A percentile compares a stretch with the other conserved stretches of the same genome.
phyloP scores from a whole-genome alignment of 92 coral and sea anemone species.

The Anthopleura xanthogrammica region DNA sequence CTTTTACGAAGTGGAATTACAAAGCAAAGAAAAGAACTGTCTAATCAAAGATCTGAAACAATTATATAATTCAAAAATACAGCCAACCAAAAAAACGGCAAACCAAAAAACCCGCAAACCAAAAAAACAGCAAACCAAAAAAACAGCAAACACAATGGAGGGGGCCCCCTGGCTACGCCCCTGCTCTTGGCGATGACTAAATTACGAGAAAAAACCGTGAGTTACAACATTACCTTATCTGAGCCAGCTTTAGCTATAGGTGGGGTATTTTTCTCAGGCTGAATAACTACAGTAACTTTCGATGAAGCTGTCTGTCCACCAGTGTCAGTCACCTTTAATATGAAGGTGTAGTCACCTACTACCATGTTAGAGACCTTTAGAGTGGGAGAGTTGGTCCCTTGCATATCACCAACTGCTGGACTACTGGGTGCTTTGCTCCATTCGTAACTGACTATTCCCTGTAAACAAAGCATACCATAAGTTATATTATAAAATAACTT shows the following conservation, averaged over 20 bases:
- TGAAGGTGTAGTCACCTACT: constrained; percentile 92
- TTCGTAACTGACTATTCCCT: constrained; percentile 95
- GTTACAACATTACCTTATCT: constrained; percentile 69
- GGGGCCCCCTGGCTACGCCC: too few relatives aligned
- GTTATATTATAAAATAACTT: too few relatives aligned
- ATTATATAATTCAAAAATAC: too few relatives aligned
- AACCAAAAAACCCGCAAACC: too few relatives aligned
- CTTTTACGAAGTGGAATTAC: too few relatives aligned
- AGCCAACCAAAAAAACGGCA: too few relatives aligned
- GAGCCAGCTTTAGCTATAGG: constrained; percentile 98
- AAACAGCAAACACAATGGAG: too few relatives aligned
- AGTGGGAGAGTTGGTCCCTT: constrained; percentile 85
- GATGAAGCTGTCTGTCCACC: constrained; percentile 88
- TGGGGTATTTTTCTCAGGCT: constrained; percentile 94
- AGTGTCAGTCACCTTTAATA: constrained; percentile 95
- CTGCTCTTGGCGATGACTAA: too few relatives aligned
- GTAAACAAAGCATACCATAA: neutral
- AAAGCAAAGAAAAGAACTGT: too few relatives aligned
- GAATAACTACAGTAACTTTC: constrained; percentile 91
- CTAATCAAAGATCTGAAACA: too few relatives aligned
- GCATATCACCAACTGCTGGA: constrained; percentile 97
- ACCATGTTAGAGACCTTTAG: constrained; percentile 97
- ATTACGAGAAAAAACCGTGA: too few relatives aligned
- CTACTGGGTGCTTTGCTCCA: constrained; percentile 98
- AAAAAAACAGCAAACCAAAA: too few relatives aligned